These are phyloP conservation scores for Australoheros scitulus DNA, from an alignment of 2,113 vertebrate species.

Conservation along the genomic window DNA sequence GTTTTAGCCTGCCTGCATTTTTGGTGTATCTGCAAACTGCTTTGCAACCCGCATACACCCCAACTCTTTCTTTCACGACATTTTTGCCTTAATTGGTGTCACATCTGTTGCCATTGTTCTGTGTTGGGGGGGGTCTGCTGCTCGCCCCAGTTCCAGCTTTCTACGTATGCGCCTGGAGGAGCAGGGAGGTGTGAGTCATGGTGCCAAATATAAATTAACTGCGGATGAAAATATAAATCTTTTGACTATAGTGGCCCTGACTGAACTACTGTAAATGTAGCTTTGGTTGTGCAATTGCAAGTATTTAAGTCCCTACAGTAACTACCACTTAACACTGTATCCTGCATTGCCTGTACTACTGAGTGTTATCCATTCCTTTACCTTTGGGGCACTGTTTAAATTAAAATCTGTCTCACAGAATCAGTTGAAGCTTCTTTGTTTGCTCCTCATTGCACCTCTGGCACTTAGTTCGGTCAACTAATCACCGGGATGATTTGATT, in stretches of 20 bases:
- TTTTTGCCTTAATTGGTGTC: neutral
- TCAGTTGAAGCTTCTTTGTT: conserved; percentile 22
- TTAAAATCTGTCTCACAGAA: neutral
- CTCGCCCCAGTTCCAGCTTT: neutral
- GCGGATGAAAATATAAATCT: neutral
- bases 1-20: neutral
- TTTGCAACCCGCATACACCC: neutral
- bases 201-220: neutral
- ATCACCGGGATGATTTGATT: conserved; percentile 39
- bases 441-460: conserved; percentile 10
- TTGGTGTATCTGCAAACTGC: neutral
- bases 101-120: neutral
- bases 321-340: neutral
- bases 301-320: neutral
- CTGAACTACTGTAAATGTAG: neutral
- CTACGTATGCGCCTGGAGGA: neutral
- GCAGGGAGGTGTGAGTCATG: neutral
- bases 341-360: neutral
- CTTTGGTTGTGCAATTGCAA: neutral
- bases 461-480: conserved; percentile 20
- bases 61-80: neutral
- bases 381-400: neutral
- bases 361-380: neutral
- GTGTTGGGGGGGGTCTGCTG: neutral
- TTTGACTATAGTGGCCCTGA: neutral